A percentile compares a stretch with the other conserved stretches of the same genome.
These are phyloP conservation scores for Liolophura sinensis DNA, from an alignment of 1,140 invertebrate genomes.

Conservation along the genomic window DNA sequence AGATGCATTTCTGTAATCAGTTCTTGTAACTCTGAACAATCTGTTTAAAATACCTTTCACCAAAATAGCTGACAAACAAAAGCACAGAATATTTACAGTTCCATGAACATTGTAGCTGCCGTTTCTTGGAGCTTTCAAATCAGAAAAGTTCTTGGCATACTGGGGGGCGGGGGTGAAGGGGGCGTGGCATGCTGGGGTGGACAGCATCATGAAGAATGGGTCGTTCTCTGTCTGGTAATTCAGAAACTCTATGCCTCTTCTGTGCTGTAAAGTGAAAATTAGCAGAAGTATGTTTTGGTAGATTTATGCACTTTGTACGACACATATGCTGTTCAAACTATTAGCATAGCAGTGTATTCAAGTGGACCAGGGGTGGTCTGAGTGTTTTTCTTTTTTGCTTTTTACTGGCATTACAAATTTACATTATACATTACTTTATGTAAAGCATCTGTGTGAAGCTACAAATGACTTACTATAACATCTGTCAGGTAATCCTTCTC, in stretches of 20 bases:
- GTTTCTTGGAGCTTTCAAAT: conserved; percentile 67
- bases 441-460: too few relatives aligned
- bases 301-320: background rate
- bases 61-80: background rate
- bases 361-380: too few relatives aligned
- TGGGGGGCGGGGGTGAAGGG: conserved; percentile 80
- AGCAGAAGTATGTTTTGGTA: background rate
- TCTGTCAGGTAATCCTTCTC: conserved; percentile 81
- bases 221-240: conserved; percentile 25
- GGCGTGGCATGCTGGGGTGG: conserved; percentile 81
- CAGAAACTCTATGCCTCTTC: conserved; percentile 66
- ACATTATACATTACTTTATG: too few relatives aligned
- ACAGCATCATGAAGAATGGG: conserved; percentile 82
- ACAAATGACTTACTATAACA: conserved; percentile 71
- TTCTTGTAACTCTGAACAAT: conserved; percentile 19
- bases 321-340: too few relatives aligned
- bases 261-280: conserved; percentile 60
- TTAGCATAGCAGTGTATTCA: too few relatives aligned
- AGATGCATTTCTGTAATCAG: conserved; percentile 9
- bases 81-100: conserved; percentile 10
- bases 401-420: too few relatives aligned
- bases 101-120: conserved; percentile 71
- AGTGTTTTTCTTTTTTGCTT: too few relatives aligned
- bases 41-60: background rate
- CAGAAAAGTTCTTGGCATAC: conserved; percentile 68